Conservation (phyloP, 2,113 vertebrate genomes). For the Hirundichthys speculiger region DNA sequence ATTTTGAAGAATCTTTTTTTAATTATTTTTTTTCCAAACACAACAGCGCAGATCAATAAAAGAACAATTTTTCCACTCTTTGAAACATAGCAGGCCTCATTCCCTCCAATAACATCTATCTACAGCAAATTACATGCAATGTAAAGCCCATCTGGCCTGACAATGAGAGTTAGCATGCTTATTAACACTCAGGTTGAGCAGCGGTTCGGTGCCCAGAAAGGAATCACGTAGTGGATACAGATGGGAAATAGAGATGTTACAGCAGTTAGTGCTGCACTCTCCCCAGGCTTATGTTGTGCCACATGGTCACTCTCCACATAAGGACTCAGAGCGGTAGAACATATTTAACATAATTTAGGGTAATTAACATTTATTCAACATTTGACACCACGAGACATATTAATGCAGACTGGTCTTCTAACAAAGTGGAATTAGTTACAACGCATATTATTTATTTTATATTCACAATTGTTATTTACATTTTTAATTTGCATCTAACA, state of each 20-base stretch:
- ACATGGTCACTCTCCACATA: slow-evolving; percentile 9
- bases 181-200: slow-evolving; percentile 48
- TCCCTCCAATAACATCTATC: slow-evolving; percentile 29
- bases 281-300: slow-evolving; percentile 3
- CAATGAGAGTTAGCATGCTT: slow-evolving; percentile 58
- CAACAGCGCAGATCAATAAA: slow-evolving; percentile 47
- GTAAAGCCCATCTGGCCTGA: slow-evolving; percentile 44
- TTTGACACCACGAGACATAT: no score
- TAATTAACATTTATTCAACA: no score
- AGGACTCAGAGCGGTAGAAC: background rate
- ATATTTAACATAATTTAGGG: background rate
- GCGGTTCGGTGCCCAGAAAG: slow-evolving; percentile 35
- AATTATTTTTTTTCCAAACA: no score
- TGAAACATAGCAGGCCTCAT: slow-evolving; percentile 24
- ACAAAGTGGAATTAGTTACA: no score
- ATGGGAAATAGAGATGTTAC: slow-evolving; percentile 45
- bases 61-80: slow-evolving; percentile 18
- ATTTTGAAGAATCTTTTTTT: background rate
- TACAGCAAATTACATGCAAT: slow-evolving; percentile 56
- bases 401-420: no score
- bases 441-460: no score
- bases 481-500: background rate
- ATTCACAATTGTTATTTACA: background rate
- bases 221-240: slow-evolving; percentile 37
- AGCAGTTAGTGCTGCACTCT: slow-evolving; percentile 1